Evolutionary conservation across 1,140 invertebrate genomes (phyloP), one percentile per base, ranked within the genome.

Genomic region (Zophobas morio): DNA sequence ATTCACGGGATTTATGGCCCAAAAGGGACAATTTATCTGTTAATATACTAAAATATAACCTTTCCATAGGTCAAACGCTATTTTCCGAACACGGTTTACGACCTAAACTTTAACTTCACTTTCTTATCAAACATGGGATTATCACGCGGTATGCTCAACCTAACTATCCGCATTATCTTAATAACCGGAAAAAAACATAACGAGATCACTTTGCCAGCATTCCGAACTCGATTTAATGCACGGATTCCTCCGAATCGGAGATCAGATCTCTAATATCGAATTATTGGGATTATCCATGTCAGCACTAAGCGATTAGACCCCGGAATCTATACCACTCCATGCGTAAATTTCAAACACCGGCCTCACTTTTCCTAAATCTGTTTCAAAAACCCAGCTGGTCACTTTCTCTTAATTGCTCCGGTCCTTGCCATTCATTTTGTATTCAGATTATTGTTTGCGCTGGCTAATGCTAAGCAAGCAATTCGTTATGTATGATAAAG

Each of bases 21-120:
- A 79, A 79, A 81, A 81, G 82, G 82, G 82, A 82, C 79, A 81
- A 78, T 76, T 83, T 82, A 83, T 81, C 76, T 79, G 78, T 77
- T 82, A 81, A 82, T 83, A 82, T 70, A 81, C 37, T 80, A 80
- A 81, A 80, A 79, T 78, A 79, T 83, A 78, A 83, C 82, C 81
- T 83, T 83, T 83, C 63, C 34, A 76, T 82, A 83, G 82, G 82
- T 83, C 82, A 82, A 74, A 79, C 42, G 63, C 33, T 46, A 74
- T 74, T 53, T 54, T 73, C 54, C 51, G 71, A 56, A 73, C 54
- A 35, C 71, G 71, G 6, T 66, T 66, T 66, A 66, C 60, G 60
- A 66, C 60, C 60, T 40, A 66, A 66, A 66, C 60, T 66, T 66
- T 42, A 66, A 66, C 36, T 40, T 20, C 2, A 35, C 20, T 57